Conservation (phyloP, 2,113 vertebrate genomes). For the Hydrochoerus hydrochaeris region DNA sequence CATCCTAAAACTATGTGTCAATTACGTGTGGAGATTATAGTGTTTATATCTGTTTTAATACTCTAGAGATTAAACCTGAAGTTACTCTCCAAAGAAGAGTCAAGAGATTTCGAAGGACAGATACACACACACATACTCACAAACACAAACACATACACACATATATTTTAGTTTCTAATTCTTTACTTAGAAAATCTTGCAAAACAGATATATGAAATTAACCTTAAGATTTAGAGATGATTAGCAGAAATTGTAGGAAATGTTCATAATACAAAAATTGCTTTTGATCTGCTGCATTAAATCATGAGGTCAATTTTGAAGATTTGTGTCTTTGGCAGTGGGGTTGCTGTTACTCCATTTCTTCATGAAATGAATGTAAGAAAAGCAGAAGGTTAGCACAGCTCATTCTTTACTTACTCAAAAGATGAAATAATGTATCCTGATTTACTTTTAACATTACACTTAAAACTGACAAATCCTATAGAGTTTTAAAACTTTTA, state of each 20-base stretch:
- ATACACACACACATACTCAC: background rate
- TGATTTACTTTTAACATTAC: slow-evolving; percentile 39
- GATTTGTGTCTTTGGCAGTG: background rate
- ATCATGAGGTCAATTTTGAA: background rate
- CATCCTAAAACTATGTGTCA: background rate
- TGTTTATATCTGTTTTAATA: slow-evolving; percentile 33
- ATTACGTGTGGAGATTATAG: background rate
- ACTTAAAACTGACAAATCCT: background rate
- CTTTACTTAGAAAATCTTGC: background rate
- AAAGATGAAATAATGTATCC: background rate
- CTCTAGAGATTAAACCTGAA: background rate
- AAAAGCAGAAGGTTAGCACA: background rate
- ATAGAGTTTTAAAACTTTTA: background rate
- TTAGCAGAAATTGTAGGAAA: background rate
- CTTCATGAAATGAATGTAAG: background rate
- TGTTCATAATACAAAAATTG: background rate
- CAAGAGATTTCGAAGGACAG: background rate
- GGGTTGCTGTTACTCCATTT: background rate
- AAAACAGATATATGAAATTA: background rate
- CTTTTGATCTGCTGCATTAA: background rate
- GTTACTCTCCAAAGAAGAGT: background rate
- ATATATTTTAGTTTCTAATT: background rate
- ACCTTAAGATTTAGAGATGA: background rate
- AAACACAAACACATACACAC: too few species aligned
- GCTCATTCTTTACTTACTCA: background rate